Conservation (phyloP, 2,797 vertebrate species). For the Tapera naevia region DNA sequence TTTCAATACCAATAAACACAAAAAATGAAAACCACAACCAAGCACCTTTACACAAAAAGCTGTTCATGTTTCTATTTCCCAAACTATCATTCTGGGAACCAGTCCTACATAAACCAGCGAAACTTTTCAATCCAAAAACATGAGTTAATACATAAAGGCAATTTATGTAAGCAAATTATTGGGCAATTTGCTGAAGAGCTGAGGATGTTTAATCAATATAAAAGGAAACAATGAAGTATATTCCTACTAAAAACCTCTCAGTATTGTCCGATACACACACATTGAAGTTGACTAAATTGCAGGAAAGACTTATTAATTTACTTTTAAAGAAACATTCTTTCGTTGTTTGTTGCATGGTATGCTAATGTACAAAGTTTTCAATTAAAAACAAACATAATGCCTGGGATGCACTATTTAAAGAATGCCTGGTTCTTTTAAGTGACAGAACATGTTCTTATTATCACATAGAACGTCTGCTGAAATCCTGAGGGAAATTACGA, state of each 20-base stretch:
- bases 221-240: neutral
- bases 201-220: neutral
- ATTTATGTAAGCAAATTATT: neutral
- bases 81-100: neutral
- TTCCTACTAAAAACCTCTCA: neutral
- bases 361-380: constrained; percentile 1
- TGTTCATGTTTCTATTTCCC: neutral
- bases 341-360: neutral
- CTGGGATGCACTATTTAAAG: constrained; percentile 10
- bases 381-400: constrained; percentile 29
- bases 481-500: constrained; percentile 29
- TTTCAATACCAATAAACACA: neutral
- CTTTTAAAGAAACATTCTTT: constrained; percentile 12
- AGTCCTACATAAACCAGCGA: neutral
- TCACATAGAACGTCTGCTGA: constrained; percentile 10
- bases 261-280: neutral
- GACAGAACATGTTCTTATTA: constrained; percentile 45
- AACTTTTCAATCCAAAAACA: neutral
- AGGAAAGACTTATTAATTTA: neutral
- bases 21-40: neutral
- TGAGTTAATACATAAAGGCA: neutral
- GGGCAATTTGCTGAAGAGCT: neutral
- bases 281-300: neutral
- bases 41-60: neutral
- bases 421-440: neutral